These are phyloP conservation scores for Barnardius zonarius DNA, from an alignment of 2,113 vertebrate genomes.

Conservation along the genomic window DNA sequence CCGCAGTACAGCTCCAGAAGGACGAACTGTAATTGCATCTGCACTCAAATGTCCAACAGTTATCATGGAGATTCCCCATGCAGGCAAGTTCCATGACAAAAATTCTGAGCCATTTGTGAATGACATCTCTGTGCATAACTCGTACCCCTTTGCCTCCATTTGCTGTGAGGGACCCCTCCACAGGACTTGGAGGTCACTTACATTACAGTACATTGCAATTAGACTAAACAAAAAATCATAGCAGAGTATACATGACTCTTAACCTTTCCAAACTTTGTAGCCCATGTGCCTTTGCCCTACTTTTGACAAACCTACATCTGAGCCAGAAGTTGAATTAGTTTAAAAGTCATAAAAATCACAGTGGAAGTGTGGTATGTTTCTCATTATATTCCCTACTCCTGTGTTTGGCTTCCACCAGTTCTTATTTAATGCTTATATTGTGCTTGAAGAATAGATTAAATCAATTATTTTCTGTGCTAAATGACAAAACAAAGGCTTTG, in stretches of 20 bases:
- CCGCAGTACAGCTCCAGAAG: not conserved
- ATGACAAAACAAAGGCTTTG: not conserved
- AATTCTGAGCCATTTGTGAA: not conserved
- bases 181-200: accelerated
- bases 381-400: not conserved
- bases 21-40: not conserved
- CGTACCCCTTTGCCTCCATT: accelerated
- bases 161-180: not conserved
- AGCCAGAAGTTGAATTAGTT: not conserved
- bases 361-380: not conserved
- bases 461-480: not conserved
- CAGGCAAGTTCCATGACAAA: not conserved
- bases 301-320: not conserved
- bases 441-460: not conserved
- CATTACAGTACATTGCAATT: not conserved
- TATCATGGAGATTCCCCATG: not conserved
- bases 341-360: not conserved
- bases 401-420: not conserved
- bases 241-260: not conserved
- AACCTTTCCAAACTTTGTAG: not conserved
- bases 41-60: not conserved
- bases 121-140: not conserved
- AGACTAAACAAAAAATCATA: not conserved
- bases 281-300: accelerated
- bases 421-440: not conserved